These are phyloP conservation scores for Amblyjoppa fuscipennis DNA, from an alignment of 2,888 invertebrate species.

Conservation along the genomic window DNA sequence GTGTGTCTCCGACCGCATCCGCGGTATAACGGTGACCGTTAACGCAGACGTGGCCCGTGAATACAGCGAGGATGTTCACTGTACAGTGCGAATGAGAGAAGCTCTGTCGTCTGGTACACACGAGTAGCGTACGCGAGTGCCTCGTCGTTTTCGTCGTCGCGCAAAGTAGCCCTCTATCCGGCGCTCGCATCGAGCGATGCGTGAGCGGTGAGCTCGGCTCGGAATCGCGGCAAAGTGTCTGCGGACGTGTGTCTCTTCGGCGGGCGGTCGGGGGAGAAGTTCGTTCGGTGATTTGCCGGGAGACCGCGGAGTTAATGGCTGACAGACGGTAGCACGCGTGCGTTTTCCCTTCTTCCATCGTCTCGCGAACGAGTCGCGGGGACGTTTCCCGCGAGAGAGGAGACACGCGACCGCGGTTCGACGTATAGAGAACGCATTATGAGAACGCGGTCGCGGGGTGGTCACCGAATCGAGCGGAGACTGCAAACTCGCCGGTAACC, in stretches of 20 bases:
- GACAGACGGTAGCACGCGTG: constrained; percentile 69
- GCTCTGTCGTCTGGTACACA: constrained; percentile 16
- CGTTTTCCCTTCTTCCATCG: constrained; percentile 65
- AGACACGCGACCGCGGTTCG: constrained; percentile 64
- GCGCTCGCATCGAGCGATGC: constrained; percentile 39
- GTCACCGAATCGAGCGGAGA: constrained; percentile 45
- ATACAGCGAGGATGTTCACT: background rate
- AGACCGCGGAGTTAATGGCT: constrained; percentile 77
- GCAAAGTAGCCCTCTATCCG: constrained; percentile 23
- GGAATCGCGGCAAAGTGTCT: constrained; percentile 48
- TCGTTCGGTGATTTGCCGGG: constrained; percentile 70
- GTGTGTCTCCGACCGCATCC: constrained; percentile 59
- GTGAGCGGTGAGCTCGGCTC: constrained; percentile 25
- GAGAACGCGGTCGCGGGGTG: constrained; percentile 64
- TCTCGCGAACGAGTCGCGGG: background rate
- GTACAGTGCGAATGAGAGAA: constrained; percentile 26
- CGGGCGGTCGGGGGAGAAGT: constrained; percentile 5
- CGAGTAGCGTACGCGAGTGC: constrained; percentile 36
- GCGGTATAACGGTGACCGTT: constrained; percentile 57
- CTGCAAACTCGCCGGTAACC: constrained; percentile 51
- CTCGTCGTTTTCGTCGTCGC: constrained; percentile 40
- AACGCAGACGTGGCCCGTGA: constrained; percentile 23
- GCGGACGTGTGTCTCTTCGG: constrained; percentile 30
- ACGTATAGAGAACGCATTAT: constrained; percentile 52
- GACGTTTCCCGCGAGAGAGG: constrained; percentile 32